Evolutionary conservation across 2,888 invertebrate genomes (phyloP).

Genomic region (Chorisops tibialis): DNA sequence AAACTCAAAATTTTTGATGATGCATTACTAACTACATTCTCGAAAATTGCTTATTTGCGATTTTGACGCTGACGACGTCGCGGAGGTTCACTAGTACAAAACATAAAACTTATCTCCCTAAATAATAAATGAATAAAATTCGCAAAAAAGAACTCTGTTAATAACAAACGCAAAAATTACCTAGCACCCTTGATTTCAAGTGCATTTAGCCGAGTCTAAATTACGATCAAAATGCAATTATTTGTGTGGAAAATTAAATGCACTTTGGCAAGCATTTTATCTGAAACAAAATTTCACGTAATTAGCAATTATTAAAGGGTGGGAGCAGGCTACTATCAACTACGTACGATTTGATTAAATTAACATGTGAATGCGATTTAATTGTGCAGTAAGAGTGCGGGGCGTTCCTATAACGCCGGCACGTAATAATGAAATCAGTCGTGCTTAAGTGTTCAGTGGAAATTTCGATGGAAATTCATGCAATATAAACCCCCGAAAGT

Average conservation of each 20-base stretch:
- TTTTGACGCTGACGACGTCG: too few species aligned
- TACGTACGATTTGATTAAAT: constrained; percentile 17
- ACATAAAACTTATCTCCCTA: too few species aligned
- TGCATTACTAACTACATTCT: too few species aligned
- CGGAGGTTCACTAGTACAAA: too few species aligned
- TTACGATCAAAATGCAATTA: background rate
- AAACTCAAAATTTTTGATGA: too few species aligned
- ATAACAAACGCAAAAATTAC: too few species aligned
- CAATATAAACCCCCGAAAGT: background rate
- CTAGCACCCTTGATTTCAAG: too few species aligned
- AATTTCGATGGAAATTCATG: constrained; percentile 5
- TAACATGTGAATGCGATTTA: constrained; percentile 17
- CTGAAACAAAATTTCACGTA: constrained; percentile 8
- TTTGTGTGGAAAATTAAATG: constrained; percentile 20
- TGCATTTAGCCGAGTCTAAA: background rate
- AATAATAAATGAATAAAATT: too few species aligned
- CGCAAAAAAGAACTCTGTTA: too few species aligned
- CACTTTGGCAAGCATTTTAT: constrained; percentile 16
- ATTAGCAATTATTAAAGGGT: constrained; percentile 8
- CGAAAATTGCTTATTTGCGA: too few species aligned
- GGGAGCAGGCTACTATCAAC: too few species aligned
- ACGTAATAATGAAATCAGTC: constrained; percentile 10
- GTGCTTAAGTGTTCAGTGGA: constrained; percentile 22
- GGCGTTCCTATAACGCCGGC: background rate
- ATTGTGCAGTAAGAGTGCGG: background rate